Evolutionary conservation across 2,797 vertebrate genomes (phyloP).

Genomic region (Melanotaenia parkinsoni): DNA sequence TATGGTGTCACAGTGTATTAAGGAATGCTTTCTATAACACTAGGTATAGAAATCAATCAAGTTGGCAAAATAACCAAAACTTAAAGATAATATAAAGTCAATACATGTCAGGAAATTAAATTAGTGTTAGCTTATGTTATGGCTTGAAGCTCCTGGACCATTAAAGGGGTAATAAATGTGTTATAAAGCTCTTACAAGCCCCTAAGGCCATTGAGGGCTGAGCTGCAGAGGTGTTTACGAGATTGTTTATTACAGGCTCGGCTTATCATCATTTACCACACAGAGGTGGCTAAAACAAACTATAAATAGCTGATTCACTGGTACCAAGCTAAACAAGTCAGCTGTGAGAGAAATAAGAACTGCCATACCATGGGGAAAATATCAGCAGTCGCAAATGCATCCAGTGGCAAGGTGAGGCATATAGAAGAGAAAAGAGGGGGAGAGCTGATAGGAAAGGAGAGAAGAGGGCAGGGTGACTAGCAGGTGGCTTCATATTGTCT

Average conservation of each 20-base stretch:
- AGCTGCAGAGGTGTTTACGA: constrained; percentile 82
- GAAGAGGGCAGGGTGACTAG: constrained; percentile 51
- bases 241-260: constrained; percentile 82
- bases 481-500: constrained; percentile 67
- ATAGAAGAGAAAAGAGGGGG: constrained; percentile 11
- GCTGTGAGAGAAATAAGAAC: constrained; percentile 21
- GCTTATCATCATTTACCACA: constrained; percentile 79
- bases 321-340: constrained; percentile 50
- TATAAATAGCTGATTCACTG: constrained; percentile 65
- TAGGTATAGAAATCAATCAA: constrained; percentile 58
- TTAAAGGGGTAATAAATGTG: constrained; percentile 84
- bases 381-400: constrained; percentile 50
- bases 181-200: constrained; percentile 83
- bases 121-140: constrained; percentile 73
- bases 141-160: constrained; percentile 69
- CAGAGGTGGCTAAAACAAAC: constrained; percentile 69
- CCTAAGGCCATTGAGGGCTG: constrained; percentile 76
- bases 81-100: constrained; percentile 69
- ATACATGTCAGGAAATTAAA: constrained; percentile 75
- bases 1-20: constrained; percentile 58
- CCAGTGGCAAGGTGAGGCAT: constrained; percentile 45
- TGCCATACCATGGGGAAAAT: constrained; percentile 8
- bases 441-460: constrained; percentile 22
- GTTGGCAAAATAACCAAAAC: constrained; percentile 66
- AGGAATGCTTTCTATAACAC: constrained; percentile 20